Evolutionary conservation across 2,888 invertebrate species (phyloP).

Genomic region (Sisyra nigra): DNA sequence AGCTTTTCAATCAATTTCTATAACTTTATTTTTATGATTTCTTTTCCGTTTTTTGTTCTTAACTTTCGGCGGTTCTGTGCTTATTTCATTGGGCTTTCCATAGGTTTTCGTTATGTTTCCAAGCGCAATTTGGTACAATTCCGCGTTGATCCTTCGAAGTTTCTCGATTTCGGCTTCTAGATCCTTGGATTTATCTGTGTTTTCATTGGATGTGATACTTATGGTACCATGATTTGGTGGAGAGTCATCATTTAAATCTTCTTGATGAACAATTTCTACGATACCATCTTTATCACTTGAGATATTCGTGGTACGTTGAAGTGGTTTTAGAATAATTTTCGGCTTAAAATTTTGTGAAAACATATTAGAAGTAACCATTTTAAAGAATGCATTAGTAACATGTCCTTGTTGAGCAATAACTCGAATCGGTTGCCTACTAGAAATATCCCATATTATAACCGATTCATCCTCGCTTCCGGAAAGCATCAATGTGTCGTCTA

Average conservation of each 20-base stretch:
- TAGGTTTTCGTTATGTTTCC: too few species aligned
- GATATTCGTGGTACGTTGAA: slow-evolving; percentile 45
- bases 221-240: slow-evolving; percentile 5
- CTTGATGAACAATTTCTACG: slow-evolving; percentile 27
- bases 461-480: slow-evolving; percentile 62
- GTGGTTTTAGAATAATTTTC: slow-evolving; percentile 36
- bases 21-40: too few species aligned
- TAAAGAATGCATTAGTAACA: slow-evolving; percentile 54
- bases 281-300: slow-evolving; percentile 32
- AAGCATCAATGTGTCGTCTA: slow-evolving; percentile 51
- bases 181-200: slow-evolving; percentile 8
- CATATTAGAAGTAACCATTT: slow-evolving; percentile 39
- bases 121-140: slow-evolving; percentile 37
- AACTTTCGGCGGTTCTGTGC: too few species aligned
- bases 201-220: slow-evolving; percentile 11
- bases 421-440: slow-evolving; percentile 55
- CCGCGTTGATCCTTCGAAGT: slow-evolving; percentile 38
- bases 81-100: too few species aligned
- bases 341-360: slow-evolving; percentile 40
- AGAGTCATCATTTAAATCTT: slow-evolving; percentile 14
- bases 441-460: slow-evolving; percentile 68
- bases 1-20: too few species aligned
- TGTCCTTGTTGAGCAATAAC: slow-evolving; percentile 56
- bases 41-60: too few species aligned
- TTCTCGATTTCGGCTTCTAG: slow-evolving; percentile 34